These are phyloP conservation scores for Threskiornis aethiopicus DNA, from an alignment of 2,797 vertebrate genomes.

Conservation along the genomic window DNA sequence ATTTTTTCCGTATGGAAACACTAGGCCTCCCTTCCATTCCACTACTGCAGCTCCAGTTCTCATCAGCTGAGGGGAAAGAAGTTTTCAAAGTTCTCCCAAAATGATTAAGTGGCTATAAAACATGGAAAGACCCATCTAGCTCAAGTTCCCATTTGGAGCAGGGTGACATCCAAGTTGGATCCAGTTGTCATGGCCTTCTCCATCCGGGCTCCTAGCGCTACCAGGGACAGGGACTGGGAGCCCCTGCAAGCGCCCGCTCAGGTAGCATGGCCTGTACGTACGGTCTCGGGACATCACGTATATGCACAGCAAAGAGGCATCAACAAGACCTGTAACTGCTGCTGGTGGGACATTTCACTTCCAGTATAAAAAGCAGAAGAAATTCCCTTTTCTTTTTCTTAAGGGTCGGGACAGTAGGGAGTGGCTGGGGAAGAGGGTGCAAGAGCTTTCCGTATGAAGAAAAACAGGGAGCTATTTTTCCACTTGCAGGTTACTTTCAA, in stretches of 20 bases:
- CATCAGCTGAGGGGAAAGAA: background rate
- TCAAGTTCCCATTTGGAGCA: background rate
- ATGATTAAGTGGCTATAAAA: background rate
- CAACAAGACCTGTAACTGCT: background rate
- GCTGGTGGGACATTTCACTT: background rate
- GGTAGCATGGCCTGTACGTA: accelerated
- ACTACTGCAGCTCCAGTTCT: background rate
- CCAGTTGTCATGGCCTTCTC: background rate
- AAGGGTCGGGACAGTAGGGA: background rate
- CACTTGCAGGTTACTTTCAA: background rate
- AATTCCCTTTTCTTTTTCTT: background rate
- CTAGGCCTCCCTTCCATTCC: background rate
- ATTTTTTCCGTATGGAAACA: background rate
- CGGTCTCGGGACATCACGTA: accelerated
- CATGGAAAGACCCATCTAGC: background rate
- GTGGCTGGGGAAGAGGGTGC: background rate
- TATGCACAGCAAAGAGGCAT: background rate
- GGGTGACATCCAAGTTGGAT: background rate
- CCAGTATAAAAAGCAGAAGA: background rate
- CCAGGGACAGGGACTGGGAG: accelerated
- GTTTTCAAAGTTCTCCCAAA: background rate
- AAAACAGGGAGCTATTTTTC: background rate
- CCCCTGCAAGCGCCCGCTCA: background rate
- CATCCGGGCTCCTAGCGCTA: accelerated
- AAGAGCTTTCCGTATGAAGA: background rate